Percentiles rank a stretch among this genome's conserved stretches.
Conservation (phyloP, 2,113 vertebrate genomes). For the Marmota monax region DNA sequence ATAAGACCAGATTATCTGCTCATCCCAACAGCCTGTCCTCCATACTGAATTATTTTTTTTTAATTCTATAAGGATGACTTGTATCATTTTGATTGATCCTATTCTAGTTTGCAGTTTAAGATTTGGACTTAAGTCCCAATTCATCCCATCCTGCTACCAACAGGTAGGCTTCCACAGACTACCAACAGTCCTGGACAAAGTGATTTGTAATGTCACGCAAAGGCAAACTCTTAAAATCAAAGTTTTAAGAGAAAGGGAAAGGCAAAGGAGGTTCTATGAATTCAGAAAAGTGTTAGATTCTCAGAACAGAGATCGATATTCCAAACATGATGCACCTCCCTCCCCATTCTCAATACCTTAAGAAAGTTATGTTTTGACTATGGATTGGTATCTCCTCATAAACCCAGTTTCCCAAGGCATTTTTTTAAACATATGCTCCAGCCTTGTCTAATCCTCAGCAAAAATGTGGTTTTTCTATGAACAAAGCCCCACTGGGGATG, state of each 20-base stretch:
- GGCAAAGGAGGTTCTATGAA: background rate
- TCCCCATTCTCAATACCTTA: background rate
- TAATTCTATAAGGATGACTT: background rate
- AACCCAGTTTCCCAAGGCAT: slow-evolving; percentile 21
- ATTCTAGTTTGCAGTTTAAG: slow-evolving; percentile 14
- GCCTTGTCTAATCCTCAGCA: slow-evolving; percentile 34
- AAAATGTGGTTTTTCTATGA: background rate
- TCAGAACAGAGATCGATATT: background rate
- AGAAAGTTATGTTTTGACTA: background rate
- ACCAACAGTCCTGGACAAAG: background rate
- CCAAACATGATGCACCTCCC: background rate
- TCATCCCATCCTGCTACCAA: background rate
- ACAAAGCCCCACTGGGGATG: background rate
- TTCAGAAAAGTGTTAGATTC: slow-evolving; percentile 17
- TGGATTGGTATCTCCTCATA: background rate
- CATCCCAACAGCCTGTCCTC: slow-evolving; percentile 10
- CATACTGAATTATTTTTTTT: slow-evolving; percentile 12
- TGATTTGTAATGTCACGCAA: background rate
- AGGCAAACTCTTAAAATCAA: slow-evolving; percentile 14
- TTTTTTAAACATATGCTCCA: background rate
- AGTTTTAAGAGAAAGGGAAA: background rate
- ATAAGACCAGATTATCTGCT: background rate
- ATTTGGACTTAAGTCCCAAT: background rate
- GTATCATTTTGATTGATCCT: background rate
- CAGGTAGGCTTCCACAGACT: background rate